phyloP scores from a whole-genome alignment of 2,113 vertebrate species.

The Capreolus pygargus region DNA sequence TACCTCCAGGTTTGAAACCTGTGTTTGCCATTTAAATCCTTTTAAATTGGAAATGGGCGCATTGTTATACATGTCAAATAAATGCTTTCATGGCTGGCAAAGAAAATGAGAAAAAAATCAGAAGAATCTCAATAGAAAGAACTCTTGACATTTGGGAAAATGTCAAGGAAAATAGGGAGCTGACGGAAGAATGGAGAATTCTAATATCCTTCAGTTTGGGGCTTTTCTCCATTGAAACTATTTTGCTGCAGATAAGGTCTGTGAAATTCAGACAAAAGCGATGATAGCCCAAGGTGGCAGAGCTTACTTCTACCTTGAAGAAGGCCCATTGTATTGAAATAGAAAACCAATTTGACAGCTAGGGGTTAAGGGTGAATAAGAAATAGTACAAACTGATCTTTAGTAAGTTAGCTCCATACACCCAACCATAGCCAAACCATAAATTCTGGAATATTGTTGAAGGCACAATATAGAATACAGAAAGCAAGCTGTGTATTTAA shows the following conservation, averaged over 20 bases:
- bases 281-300: background rate
- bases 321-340: rapidly evolving
- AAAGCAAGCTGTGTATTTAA: background rate
- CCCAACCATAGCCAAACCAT: background rate
- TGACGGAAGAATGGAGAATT: background rate
- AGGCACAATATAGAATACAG: background rate
- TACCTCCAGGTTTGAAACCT: background rate
- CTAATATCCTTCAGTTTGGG: background rate
- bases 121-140: background rate
- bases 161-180: background rate
- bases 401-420: background rate
- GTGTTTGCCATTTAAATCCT: background rate
- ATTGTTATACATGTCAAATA: background rate
- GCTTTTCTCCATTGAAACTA: background rate
- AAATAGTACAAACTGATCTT: background rate
- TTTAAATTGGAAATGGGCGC: background rate
- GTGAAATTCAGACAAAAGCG: background rate
- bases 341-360: background rate
- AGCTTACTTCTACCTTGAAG: rapidly evolving
- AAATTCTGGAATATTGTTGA: background rate
- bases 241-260: background rate
- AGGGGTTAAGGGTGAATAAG: background rate
- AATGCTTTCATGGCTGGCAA: background rate
- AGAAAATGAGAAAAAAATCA: background rate
- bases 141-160: background rate